Evolutionary conservation across 2,888 invertebrate species (phyloP).

Genomic region (Leucozona laternaria): DNA sequence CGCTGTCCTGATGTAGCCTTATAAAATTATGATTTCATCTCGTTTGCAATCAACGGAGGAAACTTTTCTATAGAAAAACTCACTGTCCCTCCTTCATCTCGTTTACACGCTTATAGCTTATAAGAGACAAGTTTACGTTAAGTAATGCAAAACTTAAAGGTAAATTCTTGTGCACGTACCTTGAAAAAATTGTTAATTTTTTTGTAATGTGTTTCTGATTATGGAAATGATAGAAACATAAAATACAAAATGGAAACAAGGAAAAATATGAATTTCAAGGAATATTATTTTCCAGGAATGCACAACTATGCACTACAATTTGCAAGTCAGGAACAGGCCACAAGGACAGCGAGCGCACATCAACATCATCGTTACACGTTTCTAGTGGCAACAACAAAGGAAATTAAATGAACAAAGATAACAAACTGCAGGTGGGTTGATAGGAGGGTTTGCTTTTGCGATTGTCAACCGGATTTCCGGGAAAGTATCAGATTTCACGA

Average conservation of each 20-base stretch:
- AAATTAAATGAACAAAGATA: conserved; percentile 70
- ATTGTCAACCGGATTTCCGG: conserved; percentile 67
- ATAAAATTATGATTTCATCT: conserved; percentile 66
- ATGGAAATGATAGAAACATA: conserved; percentile 44
- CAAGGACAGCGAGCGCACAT: conserved; percentile 12
- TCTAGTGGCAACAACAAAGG: conserved; percentile 55
- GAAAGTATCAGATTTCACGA: conserved; percentile 45
- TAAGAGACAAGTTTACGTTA: conserved; percentile 39
- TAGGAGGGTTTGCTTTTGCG: conserved; percentile 32
- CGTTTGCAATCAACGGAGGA: conserved; percentile 49
- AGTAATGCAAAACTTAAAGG: conserved; percentile 62
- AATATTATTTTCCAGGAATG: conserved; percentile 23
- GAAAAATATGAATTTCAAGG: conserved; percentile 16
- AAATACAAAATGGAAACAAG: conserved; percentile 28
- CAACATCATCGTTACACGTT: conserved; percentile 32
- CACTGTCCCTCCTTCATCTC: background rate
- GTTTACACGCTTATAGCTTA: conserved; percentile 26
- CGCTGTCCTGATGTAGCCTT: conserved; percentile 35
- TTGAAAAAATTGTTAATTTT: background rate
- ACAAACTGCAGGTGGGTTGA: conserved; percentile 42
- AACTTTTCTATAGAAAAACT: conserved; percentile 8
- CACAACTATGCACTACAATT: background rate
- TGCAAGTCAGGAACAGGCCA: conserved; percentile 31
- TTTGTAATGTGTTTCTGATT: conserved; percentile 38
- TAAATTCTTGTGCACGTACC: conserved; percentile 43